Evolutionary conservation across 2,113 vertebrate species (phyloP).

Genomic region (Mesitornis unicolor): DNA sequence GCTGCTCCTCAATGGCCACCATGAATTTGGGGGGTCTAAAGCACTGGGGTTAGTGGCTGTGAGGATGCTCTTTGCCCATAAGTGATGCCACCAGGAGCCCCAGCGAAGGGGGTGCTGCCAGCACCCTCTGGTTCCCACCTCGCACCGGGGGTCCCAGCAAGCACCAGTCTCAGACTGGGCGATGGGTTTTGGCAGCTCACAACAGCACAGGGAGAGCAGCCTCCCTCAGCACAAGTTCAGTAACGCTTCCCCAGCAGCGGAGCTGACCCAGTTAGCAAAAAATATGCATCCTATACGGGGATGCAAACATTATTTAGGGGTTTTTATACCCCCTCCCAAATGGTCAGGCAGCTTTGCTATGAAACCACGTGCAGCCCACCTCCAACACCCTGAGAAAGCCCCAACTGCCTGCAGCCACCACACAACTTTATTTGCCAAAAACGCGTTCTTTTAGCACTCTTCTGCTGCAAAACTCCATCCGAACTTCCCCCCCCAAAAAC

Average conservation of each 20-base stretch:
- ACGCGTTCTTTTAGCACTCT: background rate
- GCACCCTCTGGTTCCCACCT: fast-evolving
- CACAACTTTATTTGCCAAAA: background rate
- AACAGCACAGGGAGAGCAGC: fast-evolving
- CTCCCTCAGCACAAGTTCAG: background rate
- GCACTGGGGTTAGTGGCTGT: background rate
- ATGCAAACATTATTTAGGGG: background rate
- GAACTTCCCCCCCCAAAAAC: background rate
- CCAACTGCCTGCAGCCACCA: fast-evolving
- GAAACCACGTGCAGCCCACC: background rate
- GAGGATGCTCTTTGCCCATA: background rate
- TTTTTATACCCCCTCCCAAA: background rate
- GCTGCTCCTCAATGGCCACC: fast-evolving
- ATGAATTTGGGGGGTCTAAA: background rate
- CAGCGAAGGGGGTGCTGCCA: background rate
- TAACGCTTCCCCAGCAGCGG: background rate
- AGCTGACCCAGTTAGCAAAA: background rate
- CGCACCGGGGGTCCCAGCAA: background rate
- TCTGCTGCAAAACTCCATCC: background rate
- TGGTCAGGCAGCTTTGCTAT: background rate
- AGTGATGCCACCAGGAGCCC: background rate
- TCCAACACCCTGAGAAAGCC: background rate
- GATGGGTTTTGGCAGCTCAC: background rate
- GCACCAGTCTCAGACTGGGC: background rate
- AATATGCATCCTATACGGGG: background rate